phyloP scores from a whole-genome alignment of 2,797 vertebrate genomes.

The Coregonus sp. region DNA sequence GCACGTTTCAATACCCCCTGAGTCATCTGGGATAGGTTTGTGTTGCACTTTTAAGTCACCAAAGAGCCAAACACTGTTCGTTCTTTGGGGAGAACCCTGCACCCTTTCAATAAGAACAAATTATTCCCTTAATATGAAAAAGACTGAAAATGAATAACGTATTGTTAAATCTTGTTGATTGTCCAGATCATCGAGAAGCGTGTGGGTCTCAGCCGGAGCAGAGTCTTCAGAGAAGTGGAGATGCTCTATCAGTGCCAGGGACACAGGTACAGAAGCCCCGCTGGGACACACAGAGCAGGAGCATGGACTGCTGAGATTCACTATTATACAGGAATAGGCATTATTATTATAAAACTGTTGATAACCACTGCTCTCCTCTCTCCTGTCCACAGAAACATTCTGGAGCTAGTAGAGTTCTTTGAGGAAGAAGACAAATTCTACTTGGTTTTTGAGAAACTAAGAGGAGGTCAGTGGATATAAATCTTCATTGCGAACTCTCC shows the following conservation, averaged over 20 bases:
- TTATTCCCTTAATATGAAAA: too few relatives aligned
- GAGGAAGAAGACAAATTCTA: slow-evolving; percentile 98
- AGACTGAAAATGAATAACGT: too few relatives aligned
- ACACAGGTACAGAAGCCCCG: slow-evolving; percentile 80
- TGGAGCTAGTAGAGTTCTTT: slow-evolving; percentile 97
- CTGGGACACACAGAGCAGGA: background rate
- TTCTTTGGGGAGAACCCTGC: too few relatives aligned
- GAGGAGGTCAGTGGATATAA: slow-evolving; percentile 80
- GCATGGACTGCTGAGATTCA: background rate
- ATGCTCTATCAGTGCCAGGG: slow-evolving; percentile 99
- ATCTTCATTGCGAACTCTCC: background rate
- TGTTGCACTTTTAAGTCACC: too few relatives aligned
- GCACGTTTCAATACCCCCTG: too few relatives aligned
- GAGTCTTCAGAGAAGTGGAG: slow-evolving; percentile 97
- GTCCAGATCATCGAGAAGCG: slow-evolving; percentile 95
- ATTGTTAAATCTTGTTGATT: background rate
- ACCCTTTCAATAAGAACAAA: too few relatives aligned
- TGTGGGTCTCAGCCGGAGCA: slow-evolving; percentile 90
- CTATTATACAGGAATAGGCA: too few relatives aligned
- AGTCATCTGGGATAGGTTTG: too few relatives aligned
- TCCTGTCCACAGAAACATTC: slow-evolving; percentile 82
- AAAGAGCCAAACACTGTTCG: too few relatives aligned
- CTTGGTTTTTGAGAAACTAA: slow-evolving; percentile 96
- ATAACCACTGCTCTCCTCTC: background rate
- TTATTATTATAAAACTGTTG: background rate